Evolutionary conservation across 35 echinoderm and acorn worm genomes (phyloP).

Genomic region (Strongylocentrotus purpuratus): DNA sequence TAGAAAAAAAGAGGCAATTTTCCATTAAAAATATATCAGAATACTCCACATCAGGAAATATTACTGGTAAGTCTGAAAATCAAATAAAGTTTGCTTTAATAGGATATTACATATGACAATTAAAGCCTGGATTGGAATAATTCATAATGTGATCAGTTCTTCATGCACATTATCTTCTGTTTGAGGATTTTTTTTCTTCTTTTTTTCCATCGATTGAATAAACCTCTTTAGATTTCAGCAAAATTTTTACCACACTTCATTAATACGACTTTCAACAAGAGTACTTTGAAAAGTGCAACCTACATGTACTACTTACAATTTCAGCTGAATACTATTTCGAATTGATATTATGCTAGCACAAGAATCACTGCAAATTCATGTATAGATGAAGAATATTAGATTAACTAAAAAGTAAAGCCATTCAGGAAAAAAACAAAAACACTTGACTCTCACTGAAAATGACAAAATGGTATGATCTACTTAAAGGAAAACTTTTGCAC

Average conservation of each 20-base stretch:
- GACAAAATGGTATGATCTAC: neutral
- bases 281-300: neutral
- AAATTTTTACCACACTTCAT: neutral
- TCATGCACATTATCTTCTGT: neutral
- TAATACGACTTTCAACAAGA: neutral
- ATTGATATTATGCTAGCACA: neutral
- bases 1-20: too few relatives aligned
- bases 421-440: neutral
- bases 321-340: neutral
- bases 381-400: too few relatives aligned
- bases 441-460: neutral
- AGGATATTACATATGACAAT: too few relatives aligned
- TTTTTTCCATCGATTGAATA: too few relatives aligned
- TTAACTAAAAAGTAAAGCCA: too few relatives aligned
- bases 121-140: neutral
- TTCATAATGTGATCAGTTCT: neutral
- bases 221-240: neutral
- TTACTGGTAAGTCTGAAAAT: too few relatives aligned
- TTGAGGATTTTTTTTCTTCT: neutral
- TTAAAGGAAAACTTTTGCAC: neutral
- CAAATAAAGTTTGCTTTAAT: too few relatives aligned
- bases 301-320: neutral
- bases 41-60: too few relatives aligned
- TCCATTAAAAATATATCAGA: too few relatives aligned
- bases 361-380: neutral